phyloP scores from a whole-genome alignment of 2,797 vertebrate species.

The Thamnophis elegans region DNA sequence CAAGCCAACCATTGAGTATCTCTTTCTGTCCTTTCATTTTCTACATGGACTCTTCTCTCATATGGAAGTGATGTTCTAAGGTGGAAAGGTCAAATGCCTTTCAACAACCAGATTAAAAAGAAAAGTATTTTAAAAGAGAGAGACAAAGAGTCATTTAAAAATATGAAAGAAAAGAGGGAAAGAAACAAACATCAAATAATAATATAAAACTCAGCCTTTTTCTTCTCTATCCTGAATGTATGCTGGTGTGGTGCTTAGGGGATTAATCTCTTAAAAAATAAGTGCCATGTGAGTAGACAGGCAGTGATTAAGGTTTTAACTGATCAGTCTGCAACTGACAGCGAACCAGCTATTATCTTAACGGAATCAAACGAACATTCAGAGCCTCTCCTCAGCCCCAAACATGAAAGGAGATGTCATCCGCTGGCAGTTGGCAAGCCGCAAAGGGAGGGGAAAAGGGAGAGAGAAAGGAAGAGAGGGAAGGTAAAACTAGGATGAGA shows the following conservation, averaged over 20 bases:
- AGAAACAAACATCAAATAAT: conserved; percentile 64
- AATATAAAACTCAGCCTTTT: conserved; percentile 64
- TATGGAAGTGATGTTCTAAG: background rate
- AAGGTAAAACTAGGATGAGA: conserved; percentile 60
- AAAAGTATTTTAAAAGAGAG: conserved; percentile 11
- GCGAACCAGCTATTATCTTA: conserved; percentile 99
- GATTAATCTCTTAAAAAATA: conserved; percentile 92
- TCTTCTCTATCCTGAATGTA: conserved; percentile 69
- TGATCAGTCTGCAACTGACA: conserved; percentile 99
- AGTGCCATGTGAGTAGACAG: conserved; percentile 98
- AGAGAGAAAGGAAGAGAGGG: conserved; percentile 44
- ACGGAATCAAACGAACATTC: conserved; percentile 99
- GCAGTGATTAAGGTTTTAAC: conserved; percentile 99
- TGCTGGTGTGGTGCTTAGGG: conserved; percentile 77
- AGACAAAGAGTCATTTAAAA: background rate
- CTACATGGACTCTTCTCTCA: background rate
- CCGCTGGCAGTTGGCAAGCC: conserved; percentile 95
- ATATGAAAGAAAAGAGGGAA: conserved; percentile 17
- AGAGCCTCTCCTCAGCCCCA: conserved; percentile 92
- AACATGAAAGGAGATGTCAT: conserved; percentile 99
- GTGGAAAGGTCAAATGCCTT: background rate
- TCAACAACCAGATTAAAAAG: background rate
- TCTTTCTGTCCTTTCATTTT: background rate
- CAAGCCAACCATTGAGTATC: background rate
- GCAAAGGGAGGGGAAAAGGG: conserved; percentile 73